Conservation (phyloP, 2,888 invertebrate genomes). For the Pharmacophagus antenor region DNA sequence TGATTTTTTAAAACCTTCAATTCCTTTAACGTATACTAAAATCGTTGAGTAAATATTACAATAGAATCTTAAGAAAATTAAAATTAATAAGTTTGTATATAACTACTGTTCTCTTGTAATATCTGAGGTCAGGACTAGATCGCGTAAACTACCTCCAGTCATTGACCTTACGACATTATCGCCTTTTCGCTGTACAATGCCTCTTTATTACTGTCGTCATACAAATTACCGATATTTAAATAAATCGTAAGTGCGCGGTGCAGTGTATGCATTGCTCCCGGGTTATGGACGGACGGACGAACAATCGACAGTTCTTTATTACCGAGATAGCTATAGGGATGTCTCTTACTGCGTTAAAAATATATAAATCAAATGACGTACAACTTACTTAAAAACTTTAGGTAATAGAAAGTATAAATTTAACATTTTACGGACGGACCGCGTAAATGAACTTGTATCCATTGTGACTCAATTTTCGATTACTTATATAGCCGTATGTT, state of each 20-base stretch:
- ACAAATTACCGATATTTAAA: slow-evolving; percentile 36
- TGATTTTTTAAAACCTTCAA: too few relatives aligned
- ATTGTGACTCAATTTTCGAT: too few relatives aligned
- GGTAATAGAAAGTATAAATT: too few relatives aligned
- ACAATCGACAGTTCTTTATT: slow-evolving; percentile 44
- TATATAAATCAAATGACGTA: too few relatives aligned
- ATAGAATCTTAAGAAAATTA: too few relatives aligned
- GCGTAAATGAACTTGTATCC: too few relatives aligned
- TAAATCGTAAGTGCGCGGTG: slow-evolving; percentile 35
- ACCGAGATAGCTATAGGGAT: slow-evolving; percentile 34
- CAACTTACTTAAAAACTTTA: too few relatives aligned
- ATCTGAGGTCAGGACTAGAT: neutral
- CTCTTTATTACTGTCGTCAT: slow-evolving; percentile 28
- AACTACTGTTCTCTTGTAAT: neutral
- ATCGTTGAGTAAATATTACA: too few relatives aligned
- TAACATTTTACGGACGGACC: too few relatives aligned
- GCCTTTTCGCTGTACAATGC: slow-evolving; percentile 5
- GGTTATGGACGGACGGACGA: slow-evolving; percentile 40
- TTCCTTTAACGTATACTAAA: too few relatives aligned
- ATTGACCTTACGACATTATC: slow-evolving; percentile 13
- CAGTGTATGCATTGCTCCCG: slow-evolving; percentile 42
- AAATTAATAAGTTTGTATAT: too few relatives aligned
- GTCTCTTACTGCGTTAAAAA: slow-evolving; percentile 13
- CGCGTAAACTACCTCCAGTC: neutral
- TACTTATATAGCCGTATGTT: too few relatives aligned